Conservation (phyloP, 1,140 invertebrate genomes). For the Planococcus citri region DNA sequence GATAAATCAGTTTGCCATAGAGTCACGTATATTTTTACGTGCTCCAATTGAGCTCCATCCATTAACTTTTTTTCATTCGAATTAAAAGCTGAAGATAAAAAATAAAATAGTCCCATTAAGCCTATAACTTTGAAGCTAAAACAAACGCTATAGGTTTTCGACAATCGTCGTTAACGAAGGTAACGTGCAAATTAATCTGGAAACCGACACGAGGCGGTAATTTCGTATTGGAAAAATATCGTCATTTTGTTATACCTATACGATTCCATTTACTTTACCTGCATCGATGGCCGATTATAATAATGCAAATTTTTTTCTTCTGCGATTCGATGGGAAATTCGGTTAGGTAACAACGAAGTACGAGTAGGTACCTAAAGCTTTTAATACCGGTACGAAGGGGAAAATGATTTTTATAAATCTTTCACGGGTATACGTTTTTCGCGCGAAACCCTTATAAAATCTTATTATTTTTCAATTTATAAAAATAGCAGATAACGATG, state of each 20-base stretch:
- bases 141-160: neutral
- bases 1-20: neutral
- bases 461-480: slow-evolving; percentile 5
- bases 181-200: too few relatives aligned
- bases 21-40: slow-evolving; percentile 7
- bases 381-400: neutral
- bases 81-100: neutral
- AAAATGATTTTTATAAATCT: slow-evolving; percentile 4
- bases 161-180: neutral
- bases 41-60: neutral
- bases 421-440: neutral
- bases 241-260: too few relatives aligned
- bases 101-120: neutral
- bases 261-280: too few relatives aligned
- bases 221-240: too few relatives aligned
- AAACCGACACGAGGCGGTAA: too few relatives aligned
- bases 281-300: too few relatives aligned
- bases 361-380: too few relatives aligned
- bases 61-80: neutral
- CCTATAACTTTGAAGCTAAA: neutral
- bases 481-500: neutral
- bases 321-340: too few relatives aligned
- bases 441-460: neutral
- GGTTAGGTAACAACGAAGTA: neutral
- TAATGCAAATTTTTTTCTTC: too few relatives aligned